phyloP scores from a whole-genome alignment of 2,888 invertebrate species.

The Plebejus melissa region DNA sequence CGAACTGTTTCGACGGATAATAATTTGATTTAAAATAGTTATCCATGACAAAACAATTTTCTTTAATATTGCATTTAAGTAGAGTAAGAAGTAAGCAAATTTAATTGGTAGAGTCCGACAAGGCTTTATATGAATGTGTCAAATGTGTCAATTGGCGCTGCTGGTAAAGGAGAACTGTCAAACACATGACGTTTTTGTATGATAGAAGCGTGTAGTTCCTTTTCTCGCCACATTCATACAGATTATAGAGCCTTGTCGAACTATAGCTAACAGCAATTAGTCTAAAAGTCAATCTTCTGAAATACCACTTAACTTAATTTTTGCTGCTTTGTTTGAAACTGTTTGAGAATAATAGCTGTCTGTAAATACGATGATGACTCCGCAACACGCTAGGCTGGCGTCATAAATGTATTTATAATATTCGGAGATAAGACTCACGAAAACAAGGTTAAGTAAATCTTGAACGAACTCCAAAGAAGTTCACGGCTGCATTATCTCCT shows the following conservation, averaged over 20 bases:
- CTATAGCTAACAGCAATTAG: background rate
- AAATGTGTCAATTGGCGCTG: no score
- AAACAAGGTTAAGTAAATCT: constrained; percentile 11
- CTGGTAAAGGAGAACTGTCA: no score
- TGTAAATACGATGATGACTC: constrained; percentile 5
- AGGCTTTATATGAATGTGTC: no score
- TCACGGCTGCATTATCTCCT: background rate
- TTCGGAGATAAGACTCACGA: constrained; percentile 18
- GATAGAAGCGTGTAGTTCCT: no score
- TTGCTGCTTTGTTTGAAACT: background rate
- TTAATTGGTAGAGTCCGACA: background rate
- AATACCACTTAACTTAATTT: background rate
- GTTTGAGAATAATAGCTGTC: background rate
- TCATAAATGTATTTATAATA: constrained; percentile 17
- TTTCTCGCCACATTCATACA: no score
- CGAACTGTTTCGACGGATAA: background rate
- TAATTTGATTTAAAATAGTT: background rate
- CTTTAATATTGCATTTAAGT: background rate
- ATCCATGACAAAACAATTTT: background rate
- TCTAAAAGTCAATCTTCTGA: background rate
- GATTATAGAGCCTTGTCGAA: no score
- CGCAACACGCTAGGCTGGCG: background rate
- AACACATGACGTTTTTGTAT: no score
- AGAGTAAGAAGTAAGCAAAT: background rate
- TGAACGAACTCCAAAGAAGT: background rate